These are phyloP conservation scores for Paedocypris sp. DNA, from an alignment of 2,113 vertebrate species.

Conservation along the genomic window DNA sequence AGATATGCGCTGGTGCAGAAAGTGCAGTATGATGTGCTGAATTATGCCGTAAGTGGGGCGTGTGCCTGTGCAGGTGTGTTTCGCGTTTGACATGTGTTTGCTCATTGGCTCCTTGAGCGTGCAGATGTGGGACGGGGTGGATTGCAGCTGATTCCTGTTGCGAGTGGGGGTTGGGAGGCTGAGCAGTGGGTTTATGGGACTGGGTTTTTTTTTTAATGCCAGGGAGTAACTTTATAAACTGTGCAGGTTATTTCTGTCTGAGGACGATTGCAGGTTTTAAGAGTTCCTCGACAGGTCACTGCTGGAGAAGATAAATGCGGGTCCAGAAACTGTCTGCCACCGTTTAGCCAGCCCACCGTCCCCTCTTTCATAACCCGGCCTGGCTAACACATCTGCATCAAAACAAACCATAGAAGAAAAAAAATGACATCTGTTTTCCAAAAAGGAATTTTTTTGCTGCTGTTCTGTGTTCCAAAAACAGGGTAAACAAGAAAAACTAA, in stretches of 20 bases:
- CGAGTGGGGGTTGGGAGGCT: slow-evolving; percentile 14
- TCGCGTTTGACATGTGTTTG: neutral
- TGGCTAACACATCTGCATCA: neutral
- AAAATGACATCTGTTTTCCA: neutral
- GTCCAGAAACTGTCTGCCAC: neutral
- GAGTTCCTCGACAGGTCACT: slow-evolving; percentile 39
- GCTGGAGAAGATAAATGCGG: slow-evolving; percentile 30
- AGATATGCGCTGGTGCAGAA: neutral
- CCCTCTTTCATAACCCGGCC: neutral
- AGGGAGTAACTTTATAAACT: slow-evolving; percentile 31
- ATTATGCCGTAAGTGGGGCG: neutral
- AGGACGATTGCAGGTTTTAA: slow-evolving; percentile 44
- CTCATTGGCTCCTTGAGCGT: neutral
- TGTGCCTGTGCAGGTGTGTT: neutral
- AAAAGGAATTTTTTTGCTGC: neutral
- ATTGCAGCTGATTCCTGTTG: slow-evolving; percentile 33
- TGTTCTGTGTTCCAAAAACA: too few species aligned
- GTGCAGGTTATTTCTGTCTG: slow-evolving; percentile 42
- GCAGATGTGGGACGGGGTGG: slow-evolving; percentile 9
- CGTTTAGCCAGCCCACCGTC: neutral
- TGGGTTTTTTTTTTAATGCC: slow-evolving; percentile 28
- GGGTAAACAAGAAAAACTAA: too few species aligned
- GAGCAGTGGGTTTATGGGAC: too few species aligned
- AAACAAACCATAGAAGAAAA: neutral
- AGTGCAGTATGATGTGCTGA: neutral